A percentile compares a stretch with the other conserved stretches of the same genome.
Conservation (phyloP, 1,140 invertebrate genomes). For the Rhynchophorus ferrugineus region DNA sequence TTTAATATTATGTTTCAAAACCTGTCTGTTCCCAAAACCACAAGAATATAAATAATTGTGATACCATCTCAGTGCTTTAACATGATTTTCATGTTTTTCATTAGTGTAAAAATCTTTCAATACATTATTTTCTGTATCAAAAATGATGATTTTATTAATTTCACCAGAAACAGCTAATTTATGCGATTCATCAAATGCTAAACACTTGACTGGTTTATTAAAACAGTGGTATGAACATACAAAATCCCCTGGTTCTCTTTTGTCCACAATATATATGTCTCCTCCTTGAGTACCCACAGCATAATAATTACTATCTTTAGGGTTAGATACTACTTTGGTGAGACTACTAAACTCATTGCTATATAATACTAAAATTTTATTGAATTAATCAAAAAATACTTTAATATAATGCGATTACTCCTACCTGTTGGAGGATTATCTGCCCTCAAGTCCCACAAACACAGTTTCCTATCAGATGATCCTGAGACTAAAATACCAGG, state of each 20-base stretch:
- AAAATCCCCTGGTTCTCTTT: slow-evolving; percentile 32
- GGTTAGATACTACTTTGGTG: slow-evolving; percentile 30
- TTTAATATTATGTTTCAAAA: slow-evolving; percentile 3
- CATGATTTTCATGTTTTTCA: slow-evolving; percentile 23
- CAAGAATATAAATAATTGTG: slow-evolving; percentile 31
- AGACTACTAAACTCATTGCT: slow-evolving; percentile 33
- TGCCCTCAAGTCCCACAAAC: slow-evolving; percentile 30
- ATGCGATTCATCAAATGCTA: slow-evolving; percentile 22
- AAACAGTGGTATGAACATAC: slow-evolving; percentile 24
- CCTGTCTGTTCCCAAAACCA: slow-evolving; percentile 29
- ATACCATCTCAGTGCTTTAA: slow-evolving; percentile 31
- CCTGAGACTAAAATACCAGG: slow-evolving; percentile 26
- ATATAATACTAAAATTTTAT: slow-evolving; percentile 32
- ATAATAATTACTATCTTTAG: slow-evolving; percentile 22
- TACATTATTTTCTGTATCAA: slow-evolving; percentile 19
- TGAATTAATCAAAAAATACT: background rate
- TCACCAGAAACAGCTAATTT: slow-evolving; percentile 31
- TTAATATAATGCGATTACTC: background rate
- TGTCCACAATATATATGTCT: slow-evolving; percentile 32
- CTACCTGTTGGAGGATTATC: slow-evolving; percentile 25
- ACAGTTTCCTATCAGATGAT: slow-evolving; percentile 28
- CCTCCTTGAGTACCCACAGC: slow-evolving; percentile 29
- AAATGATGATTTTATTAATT: slow-evolving; percentile 26
- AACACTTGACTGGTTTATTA: slow-evolving; percentile 22
- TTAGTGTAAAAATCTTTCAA: slow-evolving; percentile 25